phyloP scores from a whole-genome alignment of 2,888 invertebrate genomes.

The Trisateles emortualis region DNA sequence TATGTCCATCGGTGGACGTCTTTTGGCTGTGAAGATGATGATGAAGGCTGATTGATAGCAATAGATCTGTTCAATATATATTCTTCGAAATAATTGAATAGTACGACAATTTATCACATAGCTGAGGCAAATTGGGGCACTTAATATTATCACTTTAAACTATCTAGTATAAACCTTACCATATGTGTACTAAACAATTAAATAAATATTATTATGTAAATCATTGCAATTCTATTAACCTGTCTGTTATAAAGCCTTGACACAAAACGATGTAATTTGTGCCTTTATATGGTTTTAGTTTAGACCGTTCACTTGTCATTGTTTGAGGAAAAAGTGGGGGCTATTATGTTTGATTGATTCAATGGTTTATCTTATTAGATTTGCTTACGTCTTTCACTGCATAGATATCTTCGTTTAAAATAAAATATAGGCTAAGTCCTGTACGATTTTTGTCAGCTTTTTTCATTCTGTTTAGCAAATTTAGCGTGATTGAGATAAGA shows the following conservation, averaged over 20 bases:
- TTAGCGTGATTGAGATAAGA: too few relatives aligned
- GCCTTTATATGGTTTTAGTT: conserved; percentile 9
- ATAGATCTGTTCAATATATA: too few relatives aligned
- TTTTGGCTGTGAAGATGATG: too few relatives aligned
- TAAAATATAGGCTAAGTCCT: too few relatives aligned
- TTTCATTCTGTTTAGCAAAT: too few relatives aligned
- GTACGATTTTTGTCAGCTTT: too few relatives aligned
- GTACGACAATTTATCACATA: neutral
- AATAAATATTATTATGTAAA: conserved; percentile 69
- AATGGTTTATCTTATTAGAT: neutral
- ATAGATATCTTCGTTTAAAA: too few relatives aligned
- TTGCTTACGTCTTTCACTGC: too few relatives aligned
- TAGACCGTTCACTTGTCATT: conserved; percentile 19
- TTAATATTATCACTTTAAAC: conserved; percentile 32
- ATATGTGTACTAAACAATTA: conserved; percentile 59
- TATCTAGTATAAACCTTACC: conserved; percentile 48
- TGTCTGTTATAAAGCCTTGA: conserved; percentile 59
- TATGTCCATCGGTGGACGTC: too few relatives aligned
- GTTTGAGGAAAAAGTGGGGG: neutral
- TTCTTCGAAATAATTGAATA: too few relatives aligned
- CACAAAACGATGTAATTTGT: conserved; percentile 41
- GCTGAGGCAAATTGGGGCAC: conserved; percentile 5
- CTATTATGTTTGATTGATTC: neutral
- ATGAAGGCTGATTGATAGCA: too few relatives aligned
- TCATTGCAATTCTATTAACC: conserved; percentile 50